Percentiles rank a stretch among this genome's conserved stretches.
These are phyloP conservation scores for Ctenodactylus gundi DNA, from an alignment of 2,113 vertebrate species.

Conservation along the genomic window DNA sequence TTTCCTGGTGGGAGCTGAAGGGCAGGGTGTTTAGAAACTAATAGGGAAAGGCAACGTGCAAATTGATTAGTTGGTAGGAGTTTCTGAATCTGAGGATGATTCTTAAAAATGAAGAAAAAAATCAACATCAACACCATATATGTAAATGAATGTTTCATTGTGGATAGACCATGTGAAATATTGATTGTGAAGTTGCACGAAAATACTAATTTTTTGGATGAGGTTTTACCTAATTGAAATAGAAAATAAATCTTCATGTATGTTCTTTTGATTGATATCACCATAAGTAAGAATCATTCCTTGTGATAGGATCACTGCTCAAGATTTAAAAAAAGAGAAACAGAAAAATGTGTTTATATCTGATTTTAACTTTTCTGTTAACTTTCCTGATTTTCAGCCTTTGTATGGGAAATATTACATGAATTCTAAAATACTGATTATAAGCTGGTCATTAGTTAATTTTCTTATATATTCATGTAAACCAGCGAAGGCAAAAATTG, in stretches of 20 bases:
- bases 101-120: conserved; percentile 59
- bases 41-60: conserved; percentile 33
- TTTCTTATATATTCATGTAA: conserved; percentile 24
- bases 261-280: background rate
- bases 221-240: background rate
- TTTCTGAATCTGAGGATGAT: conserved; percentile 34
- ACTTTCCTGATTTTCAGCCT: background rate
- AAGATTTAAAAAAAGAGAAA: background rate
- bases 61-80: conserved; percentile 43
- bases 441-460: background rate
- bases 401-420: background rate
- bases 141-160: background rate
- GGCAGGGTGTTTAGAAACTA: background rate
- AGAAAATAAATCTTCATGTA: background rate
- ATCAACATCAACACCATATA: conserved; percentile 8
- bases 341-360: background rate
- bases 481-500: background rate
- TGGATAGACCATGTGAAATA: conserved; percentile 51
- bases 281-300: background rate
- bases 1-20: background rate
- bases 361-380: background rate
- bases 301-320: background rate
- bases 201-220: background rate
- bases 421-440: conserved; percentile 38
- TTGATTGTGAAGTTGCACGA: conserved; percentile 19